Evolutionary conservation across 2,888 invertebrate genomes (phyloP), one percentile per base, ranked within the genome.

Genomic region (Andrena praecox): DNA sequence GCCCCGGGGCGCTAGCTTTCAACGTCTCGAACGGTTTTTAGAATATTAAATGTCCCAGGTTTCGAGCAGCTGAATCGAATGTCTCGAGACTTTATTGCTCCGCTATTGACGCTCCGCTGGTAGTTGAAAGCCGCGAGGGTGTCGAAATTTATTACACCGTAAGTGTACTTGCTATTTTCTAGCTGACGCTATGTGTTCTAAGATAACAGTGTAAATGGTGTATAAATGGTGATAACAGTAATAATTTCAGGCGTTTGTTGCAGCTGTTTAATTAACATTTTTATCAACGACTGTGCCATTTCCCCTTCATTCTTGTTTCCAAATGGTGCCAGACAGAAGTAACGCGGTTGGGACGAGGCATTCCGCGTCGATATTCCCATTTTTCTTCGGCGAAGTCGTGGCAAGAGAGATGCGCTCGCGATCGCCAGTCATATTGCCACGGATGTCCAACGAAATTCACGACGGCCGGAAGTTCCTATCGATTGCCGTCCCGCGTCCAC

Each of bases 401-500:
- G 24, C 27, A 4, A 10, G 56, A 20, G 24, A 24, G 42, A 16
- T 42, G 12, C 12, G 20, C 10, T 52, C 29, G 16, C 29, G 48
- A 35, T 62, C 70, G 24, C 6, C 27, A 20, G 35, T 29, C 52
- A 29, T 52, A 75, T 35, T 42, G 59, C 12, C 54, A 6, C 60
- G 48, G 52, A 35, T n/a, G 12, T 68, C 48, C 33, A 24, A 56
- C 56, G 24, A 73, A 70, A 70, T 69, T 48, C 33, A 56, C 60
- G 59, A 50, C 50, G 54, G n/a, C 56, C 29, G 74, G 66, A 64
- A 75, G 60, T 71, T 48, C 54, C 64, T 60, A 77, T 87, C 83
- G 71, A 85, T 87, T 73, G 68, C 31, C 10, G 56, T 27, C 24
- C 56, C 20, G 24, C 66, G 68, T 60, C 48, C 62, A 75, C 60